Evolutionary conservation across 2,797 vertebrate genomes (phyloP), one percentile per base, ranked within the genome.

Genomic region (Trichosurus vulpecula): DNA sequence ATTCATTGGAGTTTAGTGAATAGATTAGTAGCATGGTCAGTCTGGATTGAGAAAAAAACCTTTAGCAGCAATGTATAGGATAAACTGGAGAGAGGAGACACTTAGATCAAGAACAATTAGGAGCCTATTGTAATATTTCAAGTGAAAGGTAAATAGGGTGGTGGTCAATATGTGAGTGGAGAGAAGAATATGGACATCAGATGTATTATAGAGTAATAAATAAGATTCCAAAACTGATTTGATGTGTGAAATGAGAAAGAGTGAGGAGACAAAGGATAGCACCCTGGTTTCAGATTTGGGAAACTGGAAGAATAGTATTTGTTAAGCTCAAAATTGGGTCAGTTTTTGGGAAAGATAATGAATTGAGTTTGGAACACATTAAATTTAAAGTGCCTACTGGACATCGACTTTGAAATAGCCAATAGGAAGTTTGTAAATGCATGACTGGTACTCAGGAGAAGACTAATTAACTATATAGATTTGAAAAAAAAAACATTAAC

Each of bases 1-100:
- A 93, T 57, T 10, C 19, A 74, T 13, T 87, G 30, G 11, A 90
- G 47, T 87, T 19, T 25, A 96, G 92, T 90, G 54, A 94, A 94
- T 41, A 52, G 41, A 58, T 30, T 92, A 81, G 4, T 91, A 53
- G 25, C 81, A 1, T 61, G 11, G 90, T 92, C 41, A 89, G 52
- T 54, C 22, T 52, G 56, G 3, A 54, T 95, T 94, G 47, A 52
- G 54, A 93, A 93, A 12, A 58, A 90, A 66, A 1, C 47, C 22
- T 52, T 31, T 54, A 22, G 90, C 41, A 56, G 1, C 30, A 93
- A 55, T 13, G 6, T 66, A 94, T 54, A 87, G 22, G 87, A 94
- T 47, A 66, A 8, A 9, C 13, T 58, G 0, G 52, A n/a, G 16
- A 0, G 30, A 90, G 91, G 93, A 93, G 22, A 87, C 54, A 91